phyloP scores from a whole-genome alignment of 2,888 invertebrate genomes.

The Allacma fusca region DNA sequence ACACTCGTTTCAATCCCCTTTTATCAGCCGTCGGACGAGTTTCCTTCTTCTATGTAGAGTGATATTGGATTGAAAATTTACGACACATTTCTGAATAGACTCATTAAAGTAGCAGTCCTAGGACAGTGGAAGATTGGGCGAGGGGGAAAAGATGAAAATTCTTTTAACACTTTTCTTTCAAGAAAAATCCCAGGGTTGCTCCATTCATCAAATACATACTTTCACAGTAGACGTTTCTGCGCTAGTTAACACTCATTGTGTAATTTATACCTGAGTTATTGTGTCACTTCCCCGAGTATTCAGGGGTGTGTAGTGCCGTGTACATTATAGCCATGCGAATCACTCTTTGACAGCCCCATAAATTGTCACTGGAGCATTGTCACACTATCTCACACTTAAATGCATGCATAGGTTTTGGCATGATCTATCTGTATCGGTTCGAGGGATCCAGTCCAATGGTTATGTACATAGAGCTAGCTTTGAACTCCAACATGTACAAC shows the following conservation, averaged over 20 bases:
- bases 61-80: conserved; percentile 56
- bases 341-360: background rate
- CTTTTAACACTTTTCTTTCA: conserved; percentile 38
- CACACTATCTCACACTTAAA: no score
- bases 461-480: no score
- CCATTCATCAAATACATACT: conserved; percentile 1
- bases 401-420: no score
- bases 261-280: conserved; percentile 27
- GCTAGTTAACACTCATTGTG: conserved; percentile 16
- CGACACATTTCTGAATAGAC: conserved; percentile 51
- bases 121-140: conserved; percentile 9
- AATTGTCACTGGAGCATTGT: background rate
- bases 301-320: background rate
- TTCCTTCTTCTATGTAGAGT: background rate
- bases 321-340: background rate
- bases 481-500: no score
- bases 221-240: background rate
- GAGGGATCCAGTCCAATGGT: no score
- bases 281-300: background rate
- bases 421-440: no score
- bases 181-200: conserved; percentile 19
- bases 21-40: conserved; percentile 37
- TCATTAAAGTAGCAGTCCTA: conserved; percentile 47
- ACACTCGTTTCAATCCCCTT: conserved; percentile 12
- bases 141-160: conserved; percentile 9